Base-by-base conservation (phyloP, 2,888 invertebrate species). In the Sycophila texana region DNA sequence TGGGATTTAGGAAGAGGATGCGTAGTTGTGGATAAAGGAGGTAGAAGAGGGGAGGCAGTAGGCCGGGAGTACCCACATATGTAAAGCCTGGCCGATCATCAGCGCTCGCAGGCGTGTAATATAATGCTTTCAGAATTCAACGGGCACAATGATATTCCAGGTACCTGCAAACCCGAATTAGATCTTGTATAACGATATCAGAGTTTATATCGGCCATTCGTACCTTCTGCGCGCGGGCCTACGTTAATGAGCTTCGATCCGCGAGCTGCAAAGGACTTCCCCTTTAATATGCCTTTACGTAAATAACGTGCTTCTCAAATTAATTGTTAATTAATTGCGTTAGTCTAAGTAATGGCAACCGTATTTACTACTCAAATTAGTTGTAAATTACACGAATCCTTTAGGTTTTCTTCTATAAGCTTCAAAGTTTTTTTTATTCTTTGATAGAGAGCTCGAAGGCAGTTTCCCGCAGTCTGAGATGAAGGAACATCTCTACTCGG, bases 121-220 rank as follows among this genome's bases (percentile, higher is more conserved):
- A 79, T 73, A 60, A 70, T 49, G 67, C 58, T 66, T 67, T 57
- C 30, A 76, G 79, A 60, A 74, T 51, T 63, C 81, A 67, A 65
- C 57, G 79, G 55, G 77, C 79, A 63, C 84, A 85, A 86, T 84
- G 86, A 83, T 82, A 83, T 86, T 84, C 85, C 82, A 82, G 84
- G 84, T 84, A 84, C 82, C 82, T 79, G 85, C 83, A 84, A 85
- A 85, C 85, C 82, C 84, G 74, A 81, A 81, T 83, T 81, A 81
- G 63, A 78, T 77, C 67, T 74, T 80, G 77, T 74, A 83, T 81
- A 57, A 49, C 49, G 66, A 47, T 76, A 70, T 70, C 61, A 18
- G 55, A 76, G 51, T 70, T 76, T 70, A 76, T 65, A 16, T 39
- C 39, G 10, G 14, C 53, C 14, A 53, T 53, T n/a, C 16, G n/a